Conservation (phyloP, 2,797 vertebrate genomes). For the Urocyon cinereoargenteus region DNA sequence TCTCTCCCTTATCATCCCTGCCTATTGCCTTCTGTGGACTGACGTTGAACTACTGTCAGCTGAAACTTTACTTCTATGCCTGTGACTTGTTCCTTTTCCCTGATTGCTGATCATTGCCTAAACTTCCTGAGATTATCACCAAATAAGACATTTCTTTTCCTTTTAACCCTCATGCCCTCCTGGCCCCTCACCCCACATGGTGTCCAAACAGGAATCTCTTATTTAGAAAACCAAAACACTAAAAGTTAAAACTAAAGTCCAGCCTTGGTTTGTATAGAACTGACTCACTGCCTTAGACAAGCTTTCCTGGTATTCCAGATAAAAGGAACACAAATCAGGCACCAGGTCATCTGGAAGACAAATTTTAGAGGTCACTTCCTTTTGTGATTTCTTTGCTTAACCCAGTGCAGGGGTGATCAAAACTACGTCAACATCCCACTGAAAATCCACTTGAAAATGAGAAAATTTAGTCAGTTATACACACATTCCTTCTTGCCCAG, state of each 20-base stretch:
- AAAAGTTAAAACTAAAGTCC: background rate
- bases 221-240: background rate
- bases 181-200: accelerated
- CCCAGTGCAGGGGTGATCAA: background rate
- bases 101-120: background rate
- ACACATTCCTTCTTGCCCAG: background rate
- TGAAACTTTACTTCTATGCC: background rate
- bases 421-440: background rate
- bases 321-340: background rate
- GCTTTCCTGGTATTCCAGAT: background rate
- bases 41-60: background rate
- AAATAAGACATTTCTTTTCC: background rate
- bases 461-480: background rate
- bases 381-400: slow-evolving; percentile 25
- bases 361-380: background rate
- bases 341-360: background rate
- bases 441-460: background rate
- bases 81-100: background rate
- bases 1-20: background rate
- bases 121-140: background rate
- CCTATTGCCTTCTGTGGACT: background rate
- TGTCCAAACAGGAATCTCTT: background rate
- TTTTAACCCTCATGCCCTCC: background rate
- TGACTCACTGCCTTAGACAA: background rate
- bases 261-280: background rate